Percentiles rank a stretch among this genome's conserved stretches.
Evolutionary conservation across 2,888 invertebrate genomes (phyloP).

Genomic region (Meteorus colon): DNA sequence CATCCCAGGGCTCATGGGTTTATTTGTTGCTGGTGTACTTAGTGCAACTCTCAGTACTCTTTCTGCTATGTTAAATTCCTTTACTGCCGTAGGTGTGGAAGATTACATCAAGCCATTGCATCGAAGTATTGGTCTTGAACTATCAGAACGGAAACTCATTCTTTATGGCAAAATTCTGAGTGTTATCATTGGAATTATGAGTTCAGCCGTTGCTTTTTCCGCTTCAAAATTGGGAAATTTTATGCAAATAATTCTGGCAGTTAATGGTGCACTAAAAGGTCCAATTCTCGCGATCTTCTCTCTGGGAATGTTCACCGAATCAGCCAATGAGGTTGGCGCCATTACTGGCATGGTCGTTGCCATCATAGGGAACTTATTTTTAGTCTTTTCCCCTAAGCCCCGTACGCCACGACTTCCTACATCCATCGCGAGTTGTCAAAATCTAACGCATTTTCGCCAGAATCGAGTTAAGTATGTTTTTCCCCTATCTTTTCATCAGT

Average conservation of each 20-base stretch:
- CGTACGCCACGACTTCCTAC: slow-evolving; percentile 52
- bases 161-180: slow-evolving; percentile 73
- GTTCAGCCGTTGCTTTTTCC: slow-evolving; percentile 60
- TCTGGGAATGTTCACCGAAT: slow-evolving; percentile 90
- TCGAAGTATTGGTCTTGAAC: slow-evolving; percentile 75
- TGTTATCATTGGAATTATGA: slow-evolving; percentile 58
- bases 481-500: slow-evolving; percentile 5
- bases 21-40: slow-evolving; percentile 81
- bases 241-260: slow-evolving; percentile 81
- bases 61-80: slow-evolving; percentile 91
- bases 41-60: slow-evolving; percentile 94
- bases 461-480: neutral
- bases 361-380: slow-evolving; percentile 55
- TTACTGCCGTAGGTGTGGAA: slow-evolving; percentile 91
- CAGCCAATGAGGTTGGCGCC: slow-evolving; percentile 78
- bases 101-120: slow-evolving; percentile 82
- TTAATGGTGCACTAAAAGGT: slow-evolving; percentile 90
- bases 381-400: slow-evolving; percentile 59
- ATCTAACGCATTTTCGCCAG: slow-evolving; percentile 40
- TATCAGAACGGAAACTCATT: slow-evolving; percentile 84
- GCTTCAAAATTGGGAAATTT: slow-evolving; percentile 61
- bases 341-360: slow-evolving; percentile 58
- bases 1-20: slow-evolving; percentile 68
- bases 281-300: slow-evolving; percentile 90
- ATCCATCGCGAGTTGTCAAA: slow-evolving; percentile 55